Conservation (phyloP, 2,113 vertebrate genomes). For the Callipepla californica region DNA sequence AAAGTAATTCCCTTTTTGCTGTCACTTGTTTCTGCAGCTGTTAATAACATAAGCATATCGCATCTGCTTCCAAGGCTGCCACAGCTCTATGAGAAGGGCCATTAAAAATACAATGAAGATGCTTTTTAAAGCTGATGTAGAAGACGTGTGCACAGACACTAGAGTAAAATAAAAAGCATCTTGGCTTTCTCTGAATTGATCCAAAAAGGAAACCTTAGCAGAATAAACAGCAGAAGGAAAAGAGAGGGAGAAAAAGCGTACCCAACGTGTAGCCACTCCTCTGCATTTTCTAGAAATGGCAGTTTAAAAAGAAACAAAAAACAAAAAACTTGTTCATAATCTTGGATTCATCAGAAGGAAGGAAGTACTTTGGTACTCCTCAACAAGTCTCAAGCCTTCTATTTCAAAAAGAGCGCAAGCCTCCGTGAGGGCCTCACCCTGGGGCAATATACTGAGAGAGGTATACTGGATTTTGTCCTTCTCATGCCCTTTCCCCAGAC, state of each 20-base stretch:
- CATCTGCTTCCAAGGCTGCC: slow-evolving; percentile 1
- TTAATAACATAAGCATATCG: neutral
- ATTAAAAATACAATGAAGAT: neutral
- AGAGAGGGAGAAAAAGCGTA: neutral
- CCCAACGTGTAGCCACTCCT: neutral
- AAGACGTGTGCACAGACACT: neutral
- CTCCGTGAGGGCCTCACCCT: neutral
- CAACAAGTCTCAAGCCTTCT: neutral
- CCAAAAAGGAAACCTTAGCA: neutral
- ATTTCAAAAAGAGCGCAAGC: neutral
- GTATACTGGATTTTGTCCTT: neutral
- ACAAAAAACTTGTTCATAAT: neutral
- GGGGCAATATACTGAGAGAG: neutral
- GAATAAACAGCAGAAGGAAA: neutral
- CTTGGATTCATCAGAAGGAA: neutral
- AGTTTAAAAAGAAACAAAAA: neutral
- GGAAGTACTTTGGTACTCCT: neutral
- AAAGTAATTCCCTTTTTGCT: neutral
- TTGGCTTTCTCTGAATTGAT: neutral
- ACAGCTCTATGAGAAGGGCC: neutral
- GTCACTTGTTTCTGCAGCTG: neutral
- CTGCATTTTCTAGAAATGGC: neutral
- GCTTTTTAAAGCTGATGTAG: neutral
- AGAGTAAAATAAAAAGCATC: neutral
- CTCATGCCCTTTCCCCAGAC: neutral